Evolutionary conservation across 2,797 vertebrate species (phyloP), one percentile per base, ranked within the genome.

Genomic region (Sciaenops ocellatus): DNA sequence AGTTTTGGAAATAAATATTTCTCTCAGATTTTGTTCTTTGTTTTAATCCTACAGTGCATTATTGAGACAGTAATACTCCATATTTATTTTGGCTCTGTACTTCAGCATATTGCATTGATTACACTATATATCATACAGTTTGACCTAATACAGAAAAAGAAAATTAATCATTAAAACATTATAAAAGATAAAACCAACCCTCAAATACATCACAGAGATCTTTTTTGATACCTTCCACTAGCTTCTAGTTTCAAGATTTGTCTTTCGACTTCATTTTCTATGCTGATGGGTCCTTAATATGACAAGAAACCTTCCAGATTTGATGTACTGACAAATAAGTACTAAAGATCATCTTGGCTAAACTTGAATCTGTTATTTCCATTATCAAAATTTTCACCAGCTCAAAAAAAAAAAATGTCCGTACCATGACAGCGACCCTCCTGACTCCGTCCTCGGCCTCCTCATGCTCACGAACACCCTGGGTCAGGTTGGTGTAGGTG

Each of bases 401-500:
- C 42, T 60, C 3, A 42, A 15, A 41, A 61, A 8, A 61, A 8
- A 51, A 42, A 73, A 5, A 47, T 42, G 2, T 67, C 13, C 71
- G 5, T 95, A 99, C 98, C 96, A 91, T 95, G 74, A 95, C 88
- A 56, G 96, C 88, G 11, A 95, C 95, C 76, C 93, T 95, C 60
- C 95, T 95, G 87, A 91, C 91, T 6, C 97, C 97, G 41, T 99
- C 98, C 38, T 96, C 95, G 0, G 93, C 96, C 86, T 97, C 96
- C 91, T 99, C 98, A 0, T 99, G 97, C 87, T 99, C 98, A 3
- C 96, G 94, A 38, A 97, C 98, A 1, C 98, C 98, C 92, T 99
- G 98, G 44, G 96, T 95, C 83, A 99, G 92, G 91, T 99, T 99
- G 85, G 97, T 99, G 92, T 99, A 99, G 91, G 97, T 98, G 76